Evolutionary conservation across 2,797 vertebrate species (phyloP).

Genomic region (Sparidentex hasta): DNA sequence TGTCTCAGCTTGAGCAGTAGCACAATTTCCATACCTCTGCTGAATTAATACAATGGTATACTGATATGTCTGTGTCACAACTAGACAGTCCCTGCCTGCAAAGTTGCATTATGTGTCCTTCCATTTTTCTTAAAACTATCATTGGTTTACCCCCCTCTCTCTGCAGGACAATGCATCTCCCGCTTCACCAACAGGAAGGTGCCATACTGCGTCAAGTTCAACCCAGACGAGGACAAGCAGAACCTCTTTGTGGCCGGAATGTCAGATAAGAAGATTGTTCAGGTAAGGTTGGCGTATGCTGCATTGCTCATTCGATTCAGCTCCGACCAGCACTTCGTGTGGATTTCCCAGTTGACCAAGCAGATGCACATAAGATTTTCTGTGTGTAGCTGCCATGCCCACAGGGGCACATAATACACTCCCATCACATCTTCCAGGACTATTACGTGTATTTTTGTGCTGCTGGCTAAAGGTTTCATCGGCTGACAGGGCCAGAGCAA

Average conservation of each 20-base stretch:
- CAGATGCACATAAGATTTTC: constrained; percentile 37
- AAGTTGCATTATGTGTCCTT: constrained; percentile 30
- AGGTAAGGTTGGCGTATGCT: constrained; percentile 82
- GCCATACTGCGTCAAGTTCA: constrained; percentile 99
- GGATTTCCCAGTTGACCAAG: constrained; percentile 38
- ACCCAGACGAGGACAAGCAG: constrained; percentile 98
- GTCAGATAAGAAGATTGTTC: constrained; percentile 99
- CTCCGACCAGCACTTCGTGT: not conserved
- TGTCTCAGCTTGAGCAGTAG: constrained; percentile 4
- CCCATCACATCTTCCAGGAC: constrained; percentile 28
- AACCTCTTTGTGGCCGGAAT: constrained; percentile 97
- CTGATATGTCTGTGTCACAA: constrained; percentile 7
- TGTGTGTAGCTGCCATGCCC: constrained; percentile 29
- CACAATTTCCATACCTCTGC: constrained; percentile 11
- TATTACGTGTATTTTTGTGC: constrained; percentile 27
- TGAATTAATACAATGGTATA: constrained; percentile 27
- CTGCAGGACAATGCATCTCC: constrained; percentile 94
- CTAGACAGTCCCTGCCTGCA: constrained; percentile 30
- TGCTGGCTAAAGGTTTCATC: constrained; percentile 15
- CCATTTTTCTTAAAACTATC: not conserved
- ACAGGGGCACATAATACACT: constrained; percentile 49
- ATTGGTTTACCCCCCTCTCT: constrained; percentile 8
- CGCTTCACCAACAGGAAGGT: constrained; percentile 98
- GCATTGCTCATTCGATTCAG: not conserved
- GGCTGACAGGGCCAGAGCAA: constrained; percentile 65